Evolutionary conservation across 2,797 vertebrate species (phyloP).

Genomic region (Carcharodon carcharias): DNA sequence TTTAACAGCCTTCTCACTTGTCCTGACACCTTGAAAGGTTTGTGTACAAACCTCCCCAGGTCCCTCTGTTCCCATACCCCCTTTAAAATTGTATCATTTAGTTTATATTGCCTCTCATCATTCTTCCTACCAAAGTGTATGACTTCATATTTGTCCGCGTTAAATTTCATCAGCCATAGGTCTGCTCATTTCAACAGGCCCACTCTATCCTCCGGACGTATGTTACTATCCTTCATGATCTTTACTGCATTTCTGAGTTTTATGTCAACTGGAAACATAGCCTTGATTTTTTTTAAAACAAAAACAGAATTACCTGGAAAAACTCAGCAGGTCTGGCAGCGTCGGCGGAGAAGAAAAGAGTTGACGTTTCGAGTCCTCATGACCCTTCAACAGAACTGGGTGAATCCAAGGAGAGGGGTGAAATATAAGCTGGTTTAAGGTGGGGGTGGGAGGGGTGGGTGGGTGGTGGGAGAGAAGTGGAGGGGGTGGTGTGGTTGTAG

Average conservation of each 20-base stretch:
- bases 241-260: not conserved
- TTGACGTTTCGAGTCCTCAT: no score
- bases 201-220: not conserved
- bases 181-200: not conserved
- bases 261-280: not conserved
- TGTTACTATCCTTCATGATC: not conserved
- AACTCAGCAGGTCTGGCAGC: no score
- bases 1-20: not conserved
- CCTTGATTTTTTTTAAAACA: not conserved
- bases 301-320: no score
- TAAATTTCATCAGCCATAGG: not conserved
- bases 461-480: no score
- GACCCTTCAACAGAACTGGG: no score
- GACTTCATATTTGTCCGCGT: not conserved
- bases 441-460: no score
- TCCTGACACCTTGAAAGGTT: not conserved
- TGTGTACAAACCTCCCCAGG: not conserved
- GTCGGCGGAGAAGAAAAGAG: no score
- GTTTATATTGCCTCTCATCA: not conserved
- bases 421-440: no score
- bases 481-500: no score
- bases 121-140: no score
- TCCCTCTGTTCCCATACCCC: not conserved
- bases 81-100: not conserved
- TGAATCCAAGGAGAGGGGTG: no score